These are phyloP conservation scores for Albula goreensis DNA, from an alignment of 2,113 vertebrate species.

Conservation along the genomic window DNA sequence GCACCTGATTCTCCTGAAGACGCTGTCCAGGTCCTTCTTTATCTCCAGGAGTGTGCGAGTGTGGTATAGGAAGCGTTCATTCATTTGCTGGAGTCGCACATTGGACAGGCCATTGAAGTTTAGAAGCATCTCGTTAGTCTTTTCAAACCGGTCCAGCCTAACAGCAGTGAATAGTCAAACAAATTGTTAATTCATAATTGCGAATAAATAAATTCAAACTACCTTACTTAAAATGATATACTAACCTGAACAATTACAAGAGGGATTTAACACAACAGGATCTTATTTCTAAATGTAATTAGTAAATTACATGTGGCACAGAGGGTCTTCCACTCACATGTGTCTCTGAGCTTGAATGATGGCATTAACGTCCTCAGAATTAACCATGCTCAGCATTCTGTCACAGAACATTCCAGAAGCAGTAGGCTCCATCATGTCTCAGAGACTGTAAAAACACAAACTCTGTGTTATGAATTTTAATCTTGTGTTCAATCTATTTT, in stretches of 20 bases:
- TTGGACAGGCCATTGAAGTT: constrained; percentile 95
- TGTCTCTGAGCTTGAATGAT: constrained; percentile 97
- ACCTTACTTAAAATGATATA: too few species aligned
- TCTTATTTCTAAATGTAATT: too few species aligned
- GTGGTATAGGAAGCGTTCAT: constrained; percentile 86
- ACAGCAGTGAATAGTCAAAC: background rate
- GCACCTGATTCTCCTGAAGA: constrained; percentile 92
- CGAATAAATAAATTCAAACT: background rate
- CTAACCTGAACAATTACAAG: too few species aligned
- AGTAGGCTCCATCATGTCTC: constrained; percentile 77
- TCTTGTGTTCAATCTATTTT: too few species aligned
- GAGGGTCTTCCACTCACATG: constrained; percentile 77
- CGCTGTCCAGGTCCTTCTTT: constrained; percentile 93
- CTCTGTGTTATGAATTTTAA: background rate
- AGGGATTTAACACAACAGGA: too few species aligned
- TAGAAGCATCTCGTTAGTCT: constrained; percentile 97
- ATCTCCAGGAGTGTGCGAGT: constrained; percentile 89
- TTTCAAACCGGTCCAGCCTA: constrained; percentile 97
- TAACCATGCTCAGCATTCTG: constrained; percentile 95
- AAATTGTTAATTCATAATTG: background rate
- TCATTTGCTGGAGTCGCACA: constrained; percentile 91
- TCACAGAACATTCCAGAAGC: constrained; percentile 88
- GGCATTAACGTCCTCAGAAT: constrained; percentile 90
- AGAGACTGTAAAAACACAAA: constrained; percentile 4
- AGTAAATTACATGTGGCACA: too few species aligned